Evolutionary conservation across 2,797 vertebrate species (phyloP), one percentile per base, ranked within the genome.

Genomic region (Gymnothorax reevesii): DNA sequence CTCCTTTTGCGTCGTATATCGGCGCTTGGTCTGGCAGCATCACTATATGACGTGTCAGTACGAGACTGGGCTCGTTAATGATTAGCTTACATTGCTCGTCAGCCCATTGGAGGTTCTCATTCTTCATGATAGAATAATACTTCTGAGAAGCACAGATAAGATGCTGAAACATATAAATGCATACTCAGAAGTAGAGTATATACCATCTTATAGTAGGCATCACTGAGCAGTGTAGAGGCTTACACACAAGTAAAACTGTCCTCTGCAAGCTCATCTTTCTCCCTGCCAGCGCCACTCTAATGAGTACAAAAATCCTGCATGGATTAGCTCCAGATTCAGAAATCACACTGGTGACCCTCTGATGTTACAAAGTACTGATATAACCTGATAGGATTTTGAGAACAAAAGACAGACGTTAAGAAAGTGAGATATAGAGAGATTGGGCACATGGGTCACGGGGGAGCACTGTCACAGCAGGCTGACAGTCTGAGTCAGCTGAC

Each of bases 361-460:
- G 93, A 92, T 94, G 93, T 90, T 93, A 91, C 90, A 94, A 93
- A 93, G 92, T 88, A 80, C 84, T 93, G 94, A 42, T 42, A 42
- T 42, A 42, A 42, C 33, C 92, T 91, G 94, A 95, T 94, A 93
- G 92, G 94, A 95, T 95, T 95, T 62, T 94, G 90, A 87, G 91
- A 93, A 95, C 93, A 94, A 95, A 92, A 94, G 92, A 93, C 95
- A 95, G 94, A 94, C 94, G 95, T 93, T 95, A 90, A 75, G 91
- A 93, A 91, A 89, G 90, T 90, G 91, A 90, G 87, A 92, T 89
- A 90, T 87, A 87, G 90, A 90, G 85, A 89, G 93, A 93, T 64
- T 79, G 25, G 8, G 17, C 49, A 15, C 54, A 84, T 71, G 85
- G 83, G 84, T 82, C 75, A 87, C 83, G 84, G 88, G 82, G 73